Base-by-base conservation (phyloP, 2,113 vertebrate species). In the Microcebus jonahi region DNA sequence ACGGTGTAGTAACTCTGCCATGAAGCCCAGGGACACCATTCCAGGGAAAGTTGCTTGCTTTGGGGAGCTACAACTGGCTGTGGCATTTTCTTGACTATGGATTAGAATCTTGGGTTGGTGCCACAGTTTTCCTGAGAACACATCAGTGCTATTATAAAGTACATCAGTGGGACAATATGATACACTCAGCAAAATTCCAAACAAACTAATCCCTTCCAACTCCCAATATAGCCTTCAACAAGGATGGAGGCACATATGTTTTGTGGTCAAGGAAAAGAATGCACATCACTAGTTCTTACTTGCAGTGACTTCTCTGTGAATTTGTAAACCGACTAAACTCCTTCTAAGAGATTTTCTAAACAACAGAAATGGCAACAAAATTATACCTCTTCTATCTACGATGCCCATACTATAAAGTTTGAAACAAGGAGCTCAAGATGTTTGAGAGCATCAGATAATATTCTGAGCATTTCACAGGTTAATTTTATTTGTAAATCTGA, bases 161-260 rank as follows among this genome's bases (percentile, higher is more conserved):
- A 20, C 21, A 95, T 88, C 80, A 77, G 67, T 50, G 29, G 45
- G 45, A 94, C 70, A 42, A 57, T n/a, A 79, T 77, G 95, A 95
- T 81, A 97, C 70, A 76, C 34, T 82, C 80, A 48, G 70, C 70
- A 89, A 90, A 91, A 90, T 87, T 92, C 93, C 84, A 94, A 89
- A 91, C 79, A 70, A 75, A 80, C 68, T 14, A 31, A 39, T 88
- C 63, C 65, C 55, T 94, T 83, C 53, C 59, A 71, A 94, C 21
- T 90, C 48, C 82, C 83, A 57, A 48, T 13, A 76, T 3, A 39
- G 42, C 55, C 83, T 55, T 90, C 81, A 36, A 57, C 7, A 45
- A 45, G 10, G 88, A 91, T 15, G 48, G 39, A 95, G 71, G 67
- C 11, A 23, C 12, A 21, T 0, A 9, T 45, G 55, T 9, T 90